Conservation (phyloP, 2,113 vertebrate species). For the Phalacrocorax brasilianus region DNA sequence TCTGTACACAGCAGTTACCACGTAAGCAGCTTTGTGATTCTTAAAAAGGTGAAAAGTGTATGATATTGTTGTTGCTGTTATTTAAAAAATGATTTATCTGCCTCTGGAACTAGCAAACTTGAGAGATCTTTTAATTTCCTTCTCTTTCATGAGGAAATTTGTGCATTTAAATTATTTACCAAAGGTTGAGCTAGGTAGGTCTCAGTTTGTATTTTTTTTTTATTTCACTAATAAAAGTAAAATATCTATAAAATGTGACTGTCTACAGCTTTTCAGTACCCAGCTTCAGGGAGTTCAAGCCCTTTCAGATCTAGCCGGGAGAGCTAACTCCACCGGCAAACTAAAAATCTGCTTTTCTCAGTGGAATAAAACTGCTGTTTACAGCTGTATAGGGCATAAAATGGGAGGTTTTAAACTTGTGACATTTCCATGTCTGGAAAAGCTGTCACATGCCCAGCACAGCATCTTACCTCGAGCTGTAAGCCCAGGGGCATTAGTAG, state of each 20-base stretch:
- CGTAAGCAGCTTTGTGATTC: background rate
- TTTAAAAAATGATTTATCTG: background rate
- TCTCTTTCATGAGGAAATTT: slow-evolving; percentile 18
- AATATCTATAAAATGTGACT: slow-evolving; percentile 10
- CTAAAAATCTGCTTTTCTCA: slow-evolving; percentile 26
- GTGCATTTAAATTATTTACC: slow-evolving; percentile 16
- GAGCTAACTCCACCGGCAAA: background rate
- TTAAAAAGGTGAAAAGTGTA: background rate
- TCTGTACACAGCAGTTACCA: background rate
- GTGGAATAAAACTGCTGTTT: slow-evolving; percentile 42
- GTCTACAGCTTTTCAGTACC: slow-evolving; percentile 20
- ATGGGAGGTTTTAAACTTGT: slow-evolving; percentile 36
- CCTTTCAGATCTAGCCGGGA: slow-evolving; percentile 5
- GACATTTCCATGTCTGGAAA: slow-evolving; percentile 44
- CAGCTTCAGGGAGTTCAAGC: slow-evolving; percentile 39
- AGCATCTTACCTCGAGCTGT: background rate
- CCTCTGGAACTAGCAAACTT: background rate
- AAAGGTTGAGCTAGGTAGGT: slow-evolving; percentile 3
- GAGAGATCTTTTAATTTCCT: slow-evolving; percentile 32
- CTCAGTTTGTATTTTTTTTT: background rate
- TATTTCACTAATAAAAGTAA: slow-evolving; percentile 3
- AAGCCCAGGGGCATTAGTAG: slow-evolving; percentile 30
- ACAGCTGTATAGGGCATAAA: background rate
- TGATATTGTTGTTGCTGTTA: background rate
- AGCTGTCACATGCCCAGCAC: background rate